Evolutionary conservation across 2,113 vertebrate genomes (phyloP).

Genomic region (Nerophis ophidion): DNA sequence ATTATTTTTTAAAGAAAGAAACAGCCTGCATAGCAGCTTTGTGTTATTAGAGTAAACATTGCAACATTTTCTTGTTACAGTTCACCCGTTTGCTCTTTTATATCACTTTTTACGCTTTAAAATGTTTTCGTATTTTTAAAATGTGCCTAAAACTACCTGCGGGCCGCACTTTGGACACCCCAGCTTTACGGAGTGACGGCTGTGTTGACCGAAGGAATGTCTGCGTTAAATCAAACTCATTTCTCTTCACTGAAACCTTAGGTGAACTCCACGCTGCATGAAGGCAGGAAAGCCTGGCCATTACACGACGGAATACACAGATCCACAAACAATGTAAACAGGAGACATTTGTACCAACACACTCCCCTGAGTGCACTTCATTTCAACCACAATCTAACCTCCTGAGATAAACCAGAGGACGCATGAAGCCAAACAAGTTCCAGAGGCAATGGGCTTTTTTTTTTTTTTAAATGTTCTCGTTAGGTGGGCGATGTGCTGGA

Average conservation of each 20-base stretch:
- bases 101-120: too few species aligned
- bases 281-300: constrained; percentile 25
- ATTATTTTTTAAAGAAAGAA: too few species aligned
- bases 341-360: constrained; percentile 11
- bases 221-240: not conserved
- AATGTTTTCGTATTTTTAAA: too few species aligned
- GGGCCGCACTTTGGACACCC: too few species aligned
- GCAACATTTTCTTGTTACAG: too few species aligned
- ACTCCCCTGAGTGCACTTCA: constrained; percentile 14
- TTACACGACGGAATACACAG: constrained; percentile 30
- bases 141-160: too few species aligned
- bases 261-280: constrained; percentile 19
- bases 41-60: too few species aligned
- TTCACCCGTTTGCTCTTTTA: too few species aligned
- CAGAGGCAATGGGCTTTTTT: not conserved
- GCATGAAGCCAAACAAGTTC: not conserved
- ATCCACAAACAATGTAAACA: constrained; percentile 14
- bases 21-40: too few species aligned
- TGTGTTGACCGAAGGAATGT: constrained; percentile 4
- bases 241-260: constrained; percentile 1
- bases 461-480: not conserved
- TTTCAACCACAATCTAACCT: not conserved
- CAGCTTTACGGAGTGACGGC: not conserved
- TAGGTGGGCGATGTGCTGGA: not conserved
- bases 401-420: constrained; percentile 2